Conservation (phyloP, 2,113 vertebrate species). For the Halichoeres trimaculatus region DNA sequence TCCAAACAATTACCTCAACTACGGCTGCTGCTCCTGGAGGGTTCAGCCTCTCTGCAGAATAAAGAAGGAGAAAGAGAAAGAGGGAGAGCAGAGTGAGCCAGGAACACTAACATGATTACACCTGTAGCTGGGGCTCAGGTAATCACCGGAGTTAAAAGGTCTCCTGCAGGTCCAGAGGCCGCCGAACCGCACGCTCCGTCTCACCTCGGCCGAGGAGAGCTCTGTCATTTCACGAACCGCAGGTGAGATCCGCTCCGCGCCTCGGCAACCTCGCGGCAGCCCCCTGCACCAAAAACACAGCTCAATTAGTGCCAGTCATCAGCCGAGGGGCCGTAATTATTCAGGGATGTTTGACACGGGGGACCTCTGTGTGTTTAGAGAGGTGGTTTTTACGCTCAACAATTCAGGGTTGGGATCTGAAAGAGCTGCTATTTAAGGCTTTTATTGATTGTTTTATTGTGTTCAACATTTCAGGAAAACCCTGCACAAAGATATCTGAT, state of each 20-base stretch:
- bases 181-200: conserved; percentile 53
- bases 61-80: conserved; percentile 22
- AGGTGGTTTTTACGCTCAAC: not conserved
- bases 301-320: conserved; percentile 78
- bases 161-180: conserved; percentile 68
- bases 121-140: conserved; percentile 58
- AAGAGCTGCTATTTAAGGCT: not conserved
- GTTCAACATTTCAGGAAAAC: too few species aligned
- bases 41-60: conserved; percentile 24
- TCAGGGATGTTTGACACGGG: conserved; percentile 50
- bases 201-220: conserved; percentile 45
- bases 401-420: not conserved
- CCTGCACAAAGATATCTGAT: too few species aligned
- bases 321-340: conserved; percentile 57
- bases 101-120: conserved; percentile 68
- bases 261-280: conserved; percentile 42
- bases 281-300: conserved; percentile 50
- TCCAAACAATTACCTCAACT: conserved; percentile 55
- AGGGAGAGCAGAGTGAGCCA: conserved; percentile 11
- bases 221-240: conserved; percentile 70
- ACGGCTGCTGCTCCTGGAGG: conserved; percentile 39
- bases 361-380: conserved; percentile 25
- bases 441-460: too few species aligned
- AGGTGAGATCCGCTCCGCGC: conserved; percentile 65
- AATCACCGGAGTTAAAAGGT: conserved; percentile 75